A percentile compares a stretch with the other conserved stretches of the same genome.
These are phyloP conservation scores for Alces alces DNA, from an alignment of 2,113 vertebrate species.

Conservation along the genomic window DNA sequence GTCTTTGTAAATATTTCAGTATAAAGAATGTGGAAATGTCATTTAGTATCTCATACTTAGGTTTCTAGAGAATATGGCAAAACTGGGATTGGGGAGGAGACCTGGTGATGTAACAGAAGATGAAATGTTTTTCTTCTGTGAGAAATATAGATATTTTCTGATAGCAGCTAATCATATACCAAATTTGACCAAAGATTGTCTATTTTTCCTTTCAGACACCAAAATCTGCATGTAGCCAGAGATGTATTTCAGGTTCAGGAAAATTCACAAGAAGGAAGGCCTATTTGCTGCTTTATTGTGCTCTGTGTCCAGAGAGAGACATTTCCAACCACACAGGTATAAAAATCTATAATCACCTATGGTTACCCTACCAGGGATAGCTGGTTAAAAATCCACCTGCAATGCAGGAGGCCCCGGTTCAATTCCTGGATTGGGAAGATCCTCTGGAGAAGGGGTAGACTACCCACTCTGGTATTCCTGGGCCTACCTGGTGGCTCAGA, in stretches of 20 bases:
- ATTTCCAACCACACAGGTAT: background rate
- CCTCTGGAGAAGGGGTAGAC: too few relatives aligned
- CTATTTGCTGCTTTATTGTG: background rate
- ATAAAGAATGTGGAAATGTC: background rate
- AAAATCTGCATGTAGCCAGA: background rate
- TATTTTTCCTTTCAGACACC: background rate
- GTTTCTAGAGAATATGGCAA: background rate
- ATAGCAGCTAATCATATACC: background rate
- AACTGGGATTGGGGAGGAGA: background rate
- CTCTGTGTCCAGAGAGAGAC: background rate
- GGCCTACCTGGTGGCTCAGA: too few relatives aligned
- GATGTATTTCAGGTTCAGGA: background rate
- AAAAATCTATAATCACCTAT: background rate
- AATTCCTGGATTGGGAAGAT: too few relatives aligned
- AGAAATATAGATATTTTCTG: background rate
- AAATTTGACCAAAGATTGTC: background rate
- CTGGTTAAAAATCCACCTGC: background rate
- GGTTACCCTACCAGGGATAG: background rate
- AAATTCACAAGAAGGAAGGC: background rate
- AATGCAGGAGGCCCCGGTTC: too few relatives aligned
- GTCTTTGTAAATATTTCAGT: background rate
- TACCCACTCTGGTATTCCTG: too few relatives aligned
- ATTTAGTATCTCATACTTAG: background rate
- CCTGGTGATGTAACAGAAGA: background rate
- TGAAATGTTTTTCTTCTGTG: background rate